Evolutionary conservation across 2,113 vertebrate genomes (phyloP), one percentile per base, ranked within the genome.

Genomic region (Pontoporia blainvillei): DNA sequence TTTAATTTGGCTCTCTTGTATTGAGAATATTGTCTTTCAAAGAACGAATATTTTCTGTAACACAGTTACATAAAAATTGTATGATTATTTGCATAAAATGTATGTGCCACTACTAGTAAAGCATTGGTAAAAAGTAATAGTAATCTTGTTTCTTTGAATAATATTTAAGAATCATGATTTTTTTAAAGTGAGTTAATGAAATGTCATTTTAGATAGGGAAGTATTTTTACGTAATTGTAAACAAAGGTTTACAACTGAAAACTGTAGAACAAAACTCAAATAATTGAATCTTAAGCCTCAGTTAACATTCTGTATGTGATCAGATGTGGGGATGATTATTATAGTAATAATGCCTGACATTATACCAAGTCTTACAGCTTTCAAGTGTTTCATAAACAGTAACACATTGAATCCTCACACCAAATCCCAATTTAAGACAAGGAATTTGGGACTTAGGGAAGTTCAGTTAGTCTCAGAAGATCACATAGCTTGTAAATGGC

Each of bases 1-100:
- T 98, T 97, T 95, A 94, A 97, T 97, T 94, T 98, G 92, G 96
- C 91, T 84, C 44, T 96, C 82, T 73, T 52, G 1, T 79, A 72
- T 73, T 71, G 31, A 97, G 44, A 76, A 91, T 46, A 82, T 96
- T 96, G 61, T 97, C 79, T 94, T 96, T 98, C 31, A 15, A 86
- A 82, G 27, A 98, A 79, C 62, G 59, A 36, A 12, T 90, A 93
- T 95, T 67, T 84, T 95, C 91, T 96, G n/a, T 96, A 90, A 85
- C 78, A 96, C 83, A 90, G 36, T 95, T 94, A 94, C n/a, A 83
- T 66, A 71, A 84, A 95, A 96, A 66, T 66, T 59, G 1, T 75
- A 11, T 85, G 25, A 92, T 94, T 94, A 73, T 41, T 71, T 92
- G 15, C 57, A 62, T 67, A 20, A 91, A 93, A 72, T 91, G 52